These are phyloP conservation scores for Arizona elegans DNA, from an alignment of 2,113 vertebrate genomes.

Conservation along the genomic window DNA sequence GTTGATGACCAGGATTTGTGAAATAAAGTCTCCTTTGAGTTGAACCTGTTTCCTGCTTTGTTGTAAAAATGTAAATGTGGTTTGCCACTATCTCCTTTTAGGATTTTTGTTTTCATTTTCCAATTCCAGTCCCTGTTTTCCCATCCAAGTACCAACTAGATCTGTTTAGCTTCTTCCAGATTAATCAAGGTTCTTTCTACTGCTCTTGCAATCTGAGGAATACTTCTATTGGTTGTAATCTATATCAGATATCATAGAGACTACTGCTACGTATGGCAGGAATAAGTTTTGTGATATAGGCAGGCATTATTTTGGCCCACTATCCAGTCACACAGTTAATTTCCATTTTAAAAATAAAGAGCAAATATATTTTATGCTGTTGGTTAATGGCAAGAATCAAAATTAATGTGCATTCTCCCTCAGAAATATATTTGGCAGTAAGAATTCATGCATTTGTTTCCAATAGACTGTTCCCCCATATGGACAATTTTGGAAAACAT, in stretches of 20 bases:
- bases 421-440: conserved; percentile 56
- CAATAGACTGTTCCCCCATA: conserved; percentile 36
- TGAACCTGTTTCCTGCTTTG: background rate
- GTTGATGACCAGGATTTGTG: background rate
- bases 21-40: background rate
- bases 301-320: background rate
- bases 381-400: conserved; percentile 25
- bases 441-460: conserved; percentile 53
- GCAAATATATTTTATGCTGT: background rate
- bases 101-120: background rate
- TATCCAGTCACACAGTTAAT: background rate
- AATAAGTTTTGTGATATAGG: background rate
- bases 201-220: background rate
- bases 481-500: conserved; percentile 33
- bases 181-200: background rate
- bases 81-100: background rate
- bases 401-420: conserved; percentile 55
- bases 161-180: background rate
- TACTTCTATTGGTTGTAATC: background rate
- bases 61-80: background rate
- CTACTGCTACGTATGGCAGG: background rate
- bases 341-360: background rate
- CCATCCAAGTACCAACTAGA: background rate
- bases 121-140: background rate
- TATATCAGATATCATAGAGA: background rate